A percentile compares a stretch with the other conserved stretches of the same genome.
Evolutionary conservation across 2,797 vertebrate species (phyloP).

Genomic region (Sarcophilus harrisii): DNA sequence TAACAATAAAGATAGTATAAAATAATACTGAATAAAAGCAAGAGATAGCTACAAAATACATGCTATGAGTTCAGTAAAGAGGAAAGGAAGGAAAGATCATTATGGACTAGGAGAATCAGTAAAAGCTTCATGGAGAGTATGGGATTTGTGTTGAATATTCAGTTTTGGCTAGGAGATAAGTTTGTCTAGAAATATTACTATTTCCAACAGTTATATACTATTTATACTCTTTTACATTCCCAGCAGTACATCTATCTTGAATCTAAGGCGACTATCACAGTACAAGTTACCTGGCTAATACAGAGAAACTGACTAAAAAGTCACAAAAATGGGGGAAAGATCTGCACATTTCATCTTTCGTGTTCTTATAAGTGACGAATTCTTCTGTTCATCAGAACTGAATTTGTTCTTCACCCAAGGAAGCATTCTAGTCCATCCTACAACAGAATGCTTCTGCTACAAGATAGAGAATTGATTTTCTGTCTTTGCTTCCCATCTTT

Average conservation of each 20-base stretch:
- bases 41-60: not conserved
- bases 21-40: not conserved
- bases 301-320: not conserved
- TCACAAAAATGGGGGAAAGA: not conserved
- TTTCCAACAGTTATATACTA: not conserved
- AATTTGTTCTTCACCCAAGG: not conserved
- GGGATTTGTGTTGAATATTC: not conserved
- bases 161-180: not conserved
- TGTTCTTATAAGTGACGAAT: not conserved
- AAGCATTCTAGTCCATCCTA: not conserved
- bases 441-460: not conserved
- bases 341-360: not conserved
- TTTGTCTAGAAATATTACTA: not conserved
- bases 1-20: not conserved
- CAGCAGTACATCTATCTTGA: not conserved
- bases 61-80: not conserved
- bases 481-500: not conserved
- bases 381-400: not conserved
- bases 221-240: not conserved
- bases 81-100: not conserved
- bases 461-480: not conserved
- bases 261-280: not conserved
- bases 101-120: not conserved
- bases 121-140: not conserved
- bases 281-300: not conserved